These are phyloP conservation scores for Notocelia uddmanniana DNA, from an alignment of 2,888 invertebrate species.

Conservation along the genomic window DNA sequence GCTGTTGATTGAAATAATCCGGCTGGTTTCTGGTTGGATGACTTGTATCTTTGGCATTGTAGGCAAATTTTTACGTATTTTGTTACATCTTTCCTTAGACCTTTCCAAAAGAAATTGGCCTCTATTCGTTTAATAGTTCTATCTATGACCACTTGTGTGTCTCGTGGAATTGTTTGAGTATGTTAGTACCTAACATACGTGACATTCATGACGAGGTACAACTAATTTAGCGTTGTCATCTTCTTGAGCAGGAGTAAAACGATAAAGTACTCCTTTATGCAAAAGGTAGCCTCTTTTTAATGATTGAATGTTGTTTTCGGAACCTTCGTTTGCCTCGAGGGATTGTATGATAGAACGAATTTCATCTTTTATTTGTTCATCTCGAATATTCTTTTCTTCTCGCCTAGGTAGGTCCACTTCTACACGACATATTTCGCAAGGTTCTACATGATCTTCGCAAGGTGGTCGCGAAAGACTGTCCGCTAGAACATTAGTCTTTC, in stretches of 20 bases:
- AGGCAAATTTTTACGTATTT: too few relatives aligned
- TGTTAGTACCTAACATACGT: too few relatives aligned
- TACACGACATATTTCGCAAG: background rate
- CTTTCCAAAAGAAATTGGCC: too few relatives aligned
- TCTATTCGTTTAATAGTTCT: background rate
- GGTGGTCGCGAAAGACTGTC: background rate
- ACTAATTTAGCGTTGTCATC: slow-evolving; percentile 26
- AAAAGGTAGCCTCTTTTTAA: too few relatives aligned
- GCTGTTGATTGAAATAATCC: background rate
- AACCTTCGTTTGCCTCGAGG: too few relatives aligned
- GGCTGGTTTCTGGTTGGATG: too few relatives aligned
- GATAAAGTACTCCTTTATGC: slow-evolving; percentile 29
- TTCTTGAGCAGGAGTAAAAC: slow-evolving; percentile 25
- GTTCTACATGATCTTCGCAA: background rate
- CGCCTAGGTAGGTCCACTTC: slow-evolving; percentile 3
- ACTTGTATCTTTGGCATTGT: too few relatives aligned
- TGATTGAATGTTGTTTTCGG: too few relatives aligned
- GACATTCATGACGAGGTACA: slow-evolving; percentile 1
- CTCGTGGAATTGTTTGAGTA: too few relatives aligned
- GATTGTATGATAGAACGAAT: too few relatives aligned
- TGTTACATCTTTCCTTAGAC: too few relatives aligned
- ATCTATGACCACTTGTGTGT: too few relatives aligned
- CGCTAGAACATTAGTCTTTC: slow-evolving; percentile 2
- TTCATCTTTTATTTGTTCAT: slow-evolving; percentile 18
- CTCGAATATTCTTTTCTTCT: background rate